A percentile compares a stretch with the other conserved stretches of the same genome.
phyloP scores from a whole-genome alignment of 1,140 invertebrate genomes.

The Camponotus vicinus region DNA sequence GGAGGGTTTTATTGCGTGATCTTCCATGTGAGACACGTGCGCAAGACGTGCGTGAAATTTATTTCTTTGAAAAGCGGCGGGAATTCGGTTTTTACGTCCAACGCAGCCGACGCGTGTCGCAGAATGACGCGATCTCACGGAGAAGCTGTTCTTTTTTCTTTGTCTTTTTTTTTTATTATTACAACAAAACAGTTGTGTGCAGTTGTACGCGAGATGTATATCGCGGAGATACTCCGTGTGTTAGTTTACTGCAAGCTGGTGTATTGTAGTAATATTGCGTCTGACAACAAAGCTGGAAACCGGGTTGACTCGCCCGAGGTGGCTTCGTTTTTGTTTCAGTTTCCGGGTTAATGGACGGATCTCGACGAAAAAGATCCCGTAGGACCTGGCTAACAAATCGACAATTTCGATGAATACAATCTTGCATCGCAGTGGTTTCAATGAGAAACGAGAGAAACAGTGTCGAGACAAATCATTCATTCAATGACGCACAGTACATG shows the following conservation, averaged over 20 bases:
- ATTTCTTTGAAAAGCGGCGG: constrained; percentile 8
- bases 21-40: constrained; percentile 20
- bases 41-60: constrained; percentile 38
- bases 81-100: constrained; percentile 19
- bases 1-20: not conserved
- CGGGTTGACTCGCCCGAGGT: constrained; percentile 36
- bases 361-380: not conserved
- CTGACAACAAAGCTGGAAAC: constrained; percentile 51
- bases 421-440: not conserved
- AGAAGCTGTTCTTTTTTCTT: not conserved
- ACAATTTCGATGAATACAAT: not conserved
- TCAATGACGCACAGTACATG: not conserved
- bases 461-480: constrained; percentile 36
- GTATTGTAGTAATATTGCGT: constrained; percentile 49
- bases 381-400: constrained; percentile 22
- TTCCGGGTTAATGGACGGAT: constrained; percentile 41
- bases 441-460: constrained; percentile 1
- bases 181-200: not conserved
- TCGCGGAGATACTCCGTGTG: not conserved
- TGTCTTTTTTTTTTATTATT: not conserved
- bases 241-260: constrained; percentile 33
- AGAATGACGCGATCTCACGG: not conserved
- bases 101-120: constrained; percentile 27
- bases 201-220: not conserved
- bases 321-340: constrained; percentile 21